These are phyloP conservation scores for Orthosia incerta DNA, from an alignment of 2,888 invertebrate genomes.

Conservation along the genomic window DNA sequence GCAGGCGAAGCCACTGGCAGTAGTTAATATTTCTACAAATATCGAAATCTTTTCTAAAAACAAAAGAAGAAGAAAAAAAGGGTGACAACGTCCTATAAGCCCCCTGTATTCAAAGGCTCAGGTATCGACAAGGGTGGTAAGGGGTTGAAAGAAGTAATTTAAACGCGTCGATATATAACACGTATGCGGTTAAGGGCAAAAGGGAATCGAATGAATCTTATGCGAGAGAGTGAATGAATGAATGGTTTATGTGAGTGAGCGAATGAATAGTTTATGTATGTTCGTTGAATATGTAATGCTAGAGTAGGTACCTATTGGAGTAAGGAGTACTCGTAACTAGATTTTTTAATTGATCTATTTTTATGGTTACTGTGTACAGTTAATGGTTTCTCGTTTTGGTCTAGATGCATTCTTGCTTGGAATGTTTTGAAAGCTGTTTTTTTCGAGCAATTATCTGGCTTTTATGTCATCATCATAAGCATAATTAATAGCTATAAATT, in stretches of 20 bases:
- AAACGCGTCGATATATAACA: conserved; percentile 57
- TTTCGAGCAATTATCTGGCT: background rate
- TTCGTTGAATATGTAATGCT: conserved; percentile 47
- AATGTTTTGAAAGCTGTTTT: background rate
- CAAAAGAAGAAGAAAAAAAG: conserved; percentile 3
- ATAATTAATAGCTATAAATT: no score
- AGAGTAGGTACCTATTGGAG: conserved; percentile 2
- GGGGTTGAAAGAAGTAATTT: conserved; percentile 60
- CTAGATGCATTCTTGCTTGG: background rate
- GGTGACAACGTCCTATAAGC: conserved; percentile 29
- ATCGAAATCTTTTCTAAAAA: conserved; percentile 2
- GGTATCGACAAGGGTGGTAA: conserved; percentile 53
- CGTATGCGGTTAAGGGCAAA: conserved; percentile 53
- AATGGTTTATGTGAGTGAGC: conserved; percentile 18
- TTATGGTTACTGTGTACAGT: background rate
- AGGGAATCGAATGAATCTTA: conserved; percentile 57
- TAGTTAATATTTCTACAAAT: no score
- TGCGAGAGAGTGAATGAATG: conserved; percentile 33
- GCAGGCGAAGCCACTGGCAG: no score
- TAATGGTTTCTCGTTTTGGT: background rate
- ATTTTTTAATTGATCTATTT: conserved; percentile 18
- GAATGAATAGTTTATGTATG: conserved; percentile 34
- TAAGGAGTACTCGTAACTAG: background rate
- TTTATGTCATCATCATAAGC: background rate
- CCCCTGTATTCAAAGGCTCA: conserved; percentile 49